Conservation (phyloP, 53 echinoderm and acorn worm species). For the Antedon mediterranea region DNA sequence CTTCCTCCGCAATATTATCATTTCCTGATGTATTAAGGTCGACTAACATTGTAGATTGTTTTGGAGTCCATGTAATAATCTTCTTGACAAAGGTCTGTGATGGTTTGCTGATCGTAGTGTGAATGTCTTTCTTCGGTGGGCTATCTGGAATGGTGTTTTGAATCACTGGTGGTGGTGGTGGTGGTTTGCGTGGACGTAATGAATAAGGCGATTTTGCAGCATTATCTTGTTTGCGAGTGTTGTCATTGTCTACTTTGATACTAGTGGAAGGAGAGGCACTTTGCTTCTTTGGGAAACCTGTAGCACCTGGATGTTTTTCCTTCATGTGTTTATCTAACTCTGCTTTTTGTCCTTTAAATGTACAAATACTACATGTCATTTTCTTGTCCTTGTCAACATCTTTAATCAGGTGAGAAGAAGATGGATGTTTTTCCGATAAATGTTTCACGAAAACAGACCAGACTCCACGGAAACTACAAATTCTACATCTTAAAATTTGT, state of each 20-base stretch:
- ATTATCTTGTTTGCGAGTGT: background rate
- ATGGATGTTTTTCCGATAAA: background rate
- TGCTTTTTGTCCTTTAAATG: background rate
- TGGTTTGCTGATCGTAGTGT: background rate
- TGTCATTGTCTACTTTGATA: background rate
- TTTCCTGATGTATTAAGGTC: background rate
- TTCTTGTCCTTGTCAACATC: background rate
- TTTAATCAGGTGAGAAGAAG: background rate
- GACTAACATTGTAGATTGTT: background rate
- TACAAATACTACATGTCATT: background rate
- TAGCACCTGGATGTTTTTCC: background rate
- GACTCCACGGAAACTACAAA: background rate
- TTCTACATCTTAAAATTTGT: background rate
- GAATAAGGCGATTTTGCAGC: background rate
- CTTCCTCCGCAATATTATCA: background rate
- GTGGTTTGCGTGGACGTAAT: background rate
- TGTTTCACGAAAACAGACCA: background rate
- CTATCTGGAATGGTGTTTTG: background rate
- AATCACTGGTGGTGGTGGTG: no score
- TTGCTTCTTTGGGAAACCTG: background rate
- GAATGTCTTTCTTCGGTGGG: background rate
- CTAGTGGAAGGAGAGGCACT: background rate
- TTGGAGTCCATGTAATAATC: background rate
- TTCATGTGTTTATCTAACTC: background rate
- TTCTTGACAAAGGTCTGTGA: background rate